A percentile compares a stretch with the other conserved stretches of the same genome.
phyloP scores from a whole-genome alignment of 2,797 vertebrate species.

The Meda fulgida region DNA sequence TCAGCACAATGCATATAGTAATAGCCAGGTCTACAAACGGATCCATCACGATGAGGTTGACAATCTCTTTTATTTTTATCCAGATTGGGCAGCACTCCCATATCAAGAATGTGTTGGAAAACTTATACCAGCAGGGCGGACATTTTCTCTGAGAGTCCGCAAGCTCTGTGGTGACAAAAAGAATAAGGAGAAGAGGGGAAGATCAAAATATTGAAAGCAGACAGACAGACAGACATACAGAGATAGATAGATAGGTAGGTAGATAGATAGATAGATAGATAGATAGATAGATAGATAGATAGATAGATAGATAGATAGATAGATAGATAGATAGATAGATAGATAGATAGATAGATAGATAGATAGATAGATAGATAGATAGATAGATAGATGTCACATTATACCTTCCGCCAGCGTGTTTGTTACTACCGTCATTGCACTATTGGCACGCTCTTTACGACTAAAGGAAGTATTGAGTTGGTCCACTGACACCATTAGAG shows the following conservation, averaged over 20 bases:
- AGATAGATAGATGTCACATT: neutral
- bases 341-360: neutral
- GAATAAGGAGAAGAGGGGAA: neutral
- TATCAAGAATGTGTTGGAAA: constrained; percentile 92
- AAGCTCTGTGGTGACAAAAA: constrained; percentile 79
- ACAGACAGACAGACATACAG: neutral
- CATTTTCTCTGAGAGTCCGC: constrained; percentile 97
- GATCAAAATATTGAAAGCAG: neutral
- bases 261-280: neutral
- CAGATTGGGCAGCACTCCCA: constrained; percentile 96
- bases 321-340: neutral
- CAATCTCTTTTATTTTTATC: constrained; percentile 92
- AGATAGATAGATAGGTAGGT: neutral
- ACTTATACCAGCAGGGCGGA: constrained; percentile 98
- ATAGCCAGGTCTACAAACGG: constrained; percentile 98
- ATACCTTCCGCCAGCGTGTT: constrained; percentile 97
- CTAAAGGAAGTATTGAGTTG: constrained; percentile 93
- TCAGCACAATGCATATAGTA: constrained; percentile 98
- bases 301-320: neutral
- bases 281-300: neutral
- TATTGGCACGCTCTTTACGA: constrained; percentile 94
- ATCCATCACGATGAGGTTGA: constrained; percentile 97
- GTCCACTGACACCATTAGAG: constrained; percentile 97
- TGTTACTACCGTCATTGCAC: constrained; percentile 93
- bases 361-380: neutral